Conservation (phyloP, 2,113 vertebrate genomes). For the Pomatorhinus ruficollis region DNA sequence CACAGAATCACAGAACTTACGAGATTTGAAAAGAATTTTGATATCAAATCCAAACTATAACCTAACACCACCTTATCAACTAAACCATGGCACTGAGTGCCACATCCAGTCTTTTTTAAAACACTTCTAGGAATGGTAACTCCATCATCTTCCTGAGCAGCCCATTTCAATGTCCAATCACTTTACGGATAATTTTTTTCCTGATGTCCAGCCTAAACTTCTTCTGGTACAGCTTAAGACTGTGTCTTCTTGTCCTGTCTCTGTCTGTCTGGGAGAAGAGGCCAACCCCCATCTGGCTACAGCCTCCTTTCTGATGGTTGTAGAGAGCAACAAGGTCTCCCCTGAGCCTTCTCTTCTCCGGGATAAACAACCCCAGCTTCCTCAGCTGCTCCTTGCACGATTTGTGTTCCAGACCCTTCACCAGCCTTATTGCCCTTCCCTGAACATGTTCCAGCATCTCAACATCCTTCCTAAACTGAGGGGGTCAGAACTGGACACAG, state of each 20-base stretch:
- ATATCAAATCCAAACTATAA: background rate
- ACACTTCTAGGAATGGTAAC: rapidly evolving
- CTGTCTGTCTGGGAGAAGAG: background rate
- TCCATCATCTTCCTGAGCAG: background rate
- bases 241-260: background rate
- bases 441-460: background rate
- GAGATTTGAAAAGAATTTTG: background rate
- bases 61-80: background rate
- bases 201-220: background rate
- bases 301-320: background rate
- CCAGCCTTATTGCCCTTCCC: background rate
- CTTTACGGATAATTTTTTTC: background rate
- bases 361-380: background rate
- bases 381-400: background rate
- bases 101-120: background rate
- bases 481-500: background rate
- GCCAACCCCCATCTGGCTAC: background rate
- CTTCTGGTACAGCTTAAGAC: rapidly evolving
- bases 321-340: background rate
- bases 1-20: background rate
- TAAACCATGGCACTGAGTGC: background rate
- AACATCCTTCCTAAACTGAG: background rate
- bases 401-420: background rate
- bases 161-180: background rate
- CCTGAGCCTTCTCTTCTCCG: background rate